phyloP scores from a whole-genome alignment of 1,140 invertebrate species.

The Heliconius melpomene region DNA sequence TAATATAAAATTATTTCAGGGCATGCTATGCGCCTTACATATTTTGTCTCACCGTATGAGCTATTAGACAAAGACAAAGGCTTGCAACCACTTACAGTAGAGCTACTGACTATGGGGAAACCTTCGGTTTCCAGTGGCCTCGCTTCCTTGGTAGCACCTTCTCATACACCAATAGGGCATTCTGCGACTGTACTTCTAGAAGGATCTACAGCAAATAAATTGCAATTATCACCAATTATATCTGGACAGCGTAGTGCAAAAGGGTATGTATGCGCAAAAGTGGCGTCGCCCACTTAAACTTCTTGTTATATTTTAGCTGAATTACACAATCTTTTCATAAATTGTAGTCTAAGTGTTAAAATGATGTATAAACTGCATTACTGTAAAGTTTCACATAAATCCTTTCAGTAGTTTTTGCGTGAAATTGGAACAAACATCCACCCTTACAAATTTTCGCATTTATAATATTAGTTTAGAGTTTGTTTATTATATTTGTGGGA shows the following conservation, averaged over 20 bases:
- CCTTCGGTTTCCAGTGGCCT: slow-evolving; percentile 56
- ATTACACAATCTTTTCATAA: too few species aligned
- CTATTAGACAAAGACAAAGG: slow-evolving; percentile 89
- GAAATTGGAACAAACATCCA: too few species aligned
- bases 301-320: too few species aligned
- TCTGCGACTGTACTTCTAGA: slow-evolving; percentile 95
- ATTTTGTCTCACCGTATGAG: slow-evolving; percentile 97
- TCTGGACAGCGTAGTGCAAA: slow-evolving; percentile 87
- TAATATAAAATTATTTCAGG: slow-evolving; percentile 79
- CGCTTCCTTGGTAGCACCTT: slow-evolving; percentile 55
- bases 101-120: slow-evolving; percentile 83
- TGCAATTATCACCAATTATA: slow-evolving; percentile 92
- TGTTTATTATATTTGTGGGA: too few species aligned
- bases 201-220: slow-evolving; percentile 92
- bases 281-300: too few species aligned
- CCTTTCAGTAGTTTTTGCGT: too few species aligned
- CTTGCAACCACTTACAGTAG: slow-evolving; percentile 88
- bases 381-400: too few species aligned
- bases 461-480: too few species aligned
- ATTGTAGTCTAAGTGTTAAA: too few species aligned
- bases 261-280: slow-evolving; percentile 82
- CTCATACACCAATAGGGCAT: slow-evolving; percentile 85
- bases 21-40: slow-evolving; percentile 96
- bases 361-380: too few species aligned
- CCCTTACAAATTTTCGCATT: too few species aligned